Evolutionary conservation across 2,888 invertebrate species (phyloP).

Genomic region (Unio pictorum): DNA sequence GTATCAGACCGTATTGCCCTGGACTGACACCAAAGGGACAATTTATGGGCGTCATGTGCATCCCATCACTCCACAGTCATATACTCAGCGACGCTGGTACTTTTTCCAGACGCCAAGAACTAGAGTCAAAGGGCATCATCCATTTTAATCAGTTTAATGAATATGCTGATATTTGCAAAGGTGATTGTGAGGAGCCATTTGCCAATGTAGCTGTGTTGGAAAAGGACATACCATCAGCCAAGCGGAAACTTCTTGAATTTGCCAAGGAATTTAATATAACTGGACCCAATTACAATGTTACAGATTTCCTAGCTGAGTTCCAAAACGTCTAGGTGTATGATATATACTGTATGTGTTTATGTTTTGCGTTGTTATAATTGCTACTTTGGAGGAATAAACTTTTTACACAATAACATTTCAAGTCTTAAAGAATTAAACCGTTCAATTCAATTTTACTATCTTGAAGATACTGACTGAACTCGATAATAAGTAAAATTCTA

Average conservation of each 20-base stretch:
- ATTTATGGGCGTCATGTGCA: constrained; percentile 39
- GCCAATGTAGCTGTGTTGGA: constrained; percentile 24
- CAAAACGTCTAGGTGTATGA: too few species aligned
- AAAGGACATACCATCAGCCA: constrained; percentile 2
- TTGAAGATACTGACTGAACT: too few species aligned
- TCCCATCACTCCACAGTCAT: constrained; percentile 33
- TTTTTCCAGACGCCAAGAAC: background rate
- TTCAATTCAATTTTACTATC: too few species aligned
- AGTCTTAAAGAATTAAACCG: too few species aligned
- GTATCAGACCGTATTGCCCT: constrained; percentile 29
- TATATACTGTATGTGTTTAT: too few species aligned
- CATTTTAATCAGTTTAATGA: constrained; percentile 14
- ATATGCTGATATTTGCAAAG: background rate
- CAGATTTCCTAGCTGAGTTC: background rate
- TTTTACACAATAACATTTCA: too few species aligned
- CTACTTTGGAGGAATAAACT: too few species aligned
- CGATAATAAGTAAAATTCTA: too few species aligned
- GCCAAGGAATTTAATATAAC: constrained; percentile 8
- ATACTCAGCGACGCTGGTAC: constrained; percentile 6
- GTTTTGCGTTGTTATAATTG: too few species aligned
- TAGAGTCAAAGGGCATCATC: constrained; percentile 12
- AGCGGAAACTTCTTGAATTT: constrained; percentile 15
- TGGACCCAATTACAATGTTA: background rate
- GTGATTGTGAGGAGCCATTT: constrained; percentile 26
- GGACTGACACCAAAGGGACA: constrained; percentile 12